Percentiles rank a stretch among this genome's conserved stretches.
Conservation (phyloP, 2,113 vertebrate genomes). For the Aptenodytes forsteri region DNA sequence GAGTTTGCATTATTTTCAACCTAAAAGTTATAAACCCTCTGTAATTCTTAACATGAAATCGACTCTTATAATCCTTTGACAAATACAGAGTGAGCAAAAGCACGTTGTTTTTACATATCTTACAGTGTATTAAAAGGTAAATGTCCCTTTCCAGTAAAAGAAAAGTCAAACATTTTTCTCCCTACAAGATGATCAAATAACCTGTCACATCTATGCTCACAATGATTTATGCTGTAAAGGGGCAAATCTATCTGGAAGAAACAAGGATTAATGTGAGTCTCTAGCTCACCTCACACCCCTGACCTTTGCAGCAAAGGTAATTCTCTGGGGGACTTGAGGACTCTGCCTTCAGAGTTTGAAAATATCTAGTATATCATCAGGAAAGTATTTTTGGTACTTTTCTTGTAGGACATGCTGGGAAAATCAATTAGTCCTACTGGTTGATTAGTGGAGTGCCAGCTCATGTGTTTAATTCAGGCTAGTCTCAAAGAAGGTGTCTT, state of each 20-base stretch:
- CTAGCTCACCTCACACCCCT: background rate
- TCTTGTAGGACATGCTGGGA: background rate
- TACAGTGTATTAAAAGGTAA: background rate
- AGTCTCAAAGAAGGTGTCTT: background rate
- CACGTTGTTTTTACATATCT: background rate
- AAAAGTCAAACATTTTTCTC: background rate
- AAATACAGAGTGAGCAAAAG: background rate
- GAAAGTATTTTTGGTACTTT: background rate
- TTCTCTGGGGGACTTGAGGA: background rate
- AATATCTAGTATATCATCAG: background rate
- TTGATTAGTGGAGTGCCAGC: background rate
- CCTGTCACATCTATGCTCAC: background rate
- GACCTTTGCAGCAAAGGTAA: background rate
- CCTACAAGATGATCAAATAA: background rate
- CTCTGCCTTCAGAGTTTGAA: background rate
- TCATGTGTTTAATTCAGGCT: background rate
- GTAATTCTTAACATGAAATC: background rate
- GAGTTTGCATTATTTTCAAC: background rate
- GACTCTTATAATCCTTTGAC: background rate
- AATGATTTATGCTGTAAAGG: background rate
- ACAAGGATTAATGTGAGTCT: background rate
- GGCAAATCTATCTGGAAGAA: background rate
- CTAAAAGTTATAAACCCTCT: background rate
- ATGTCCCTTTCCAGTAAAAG: background rate
- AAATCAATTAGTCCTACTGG: background rate